Conservation (phyloP, 35 echinoderm and acorn worm genomes). For the Hemicentrotus pulcherrimus region DNA sequence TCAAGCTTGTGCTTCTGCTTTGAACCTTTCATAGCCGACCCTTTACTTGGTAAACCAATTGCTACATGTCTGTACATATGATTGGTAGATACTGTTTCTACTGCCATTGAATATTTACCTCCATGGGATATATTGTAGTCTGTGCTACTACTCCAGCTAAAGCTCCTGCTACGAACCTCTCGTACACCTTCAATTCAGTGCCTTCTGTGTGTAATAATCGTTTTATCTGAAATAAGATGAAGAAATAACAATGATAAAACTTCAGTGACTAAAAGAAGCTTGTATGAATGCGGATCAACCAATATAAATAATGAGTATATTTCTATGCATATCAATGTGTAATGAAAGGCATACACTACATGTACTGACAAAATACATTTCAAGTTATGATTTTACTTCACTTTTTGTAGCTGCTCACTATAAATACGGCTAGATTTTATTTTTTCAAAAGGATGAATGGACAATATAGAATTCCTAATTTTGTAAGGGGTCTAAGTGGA, state of each 20-base stretch:
- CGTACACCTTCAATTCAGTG: slow-evolving; percentile 72
- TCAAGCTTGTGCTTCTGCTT: slow-evolving; percentile 68
- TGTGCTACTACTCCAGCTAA: slow-evolving; percentile 80
- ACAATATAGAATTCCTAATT: too few relatives aligned
- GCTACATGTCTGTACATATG: neutral
- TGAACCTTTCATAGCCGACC: slow-evolving; percentile 60
- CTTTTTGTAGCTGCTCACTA: too few relatives aligned
- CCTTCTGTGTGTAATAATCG: slow-evolving; percentile 81
- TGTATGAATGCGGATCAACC: neutral
- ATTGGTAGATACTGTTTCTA: neutral
- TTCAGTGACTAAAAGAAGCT: neutral
- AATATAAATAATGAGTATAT: too few relatives aligned
- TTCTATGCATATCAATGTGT: too few relatives aligned
- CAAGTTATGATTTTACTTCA: too few relatives aligned
- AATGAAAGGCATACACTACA: too few relatives aligned
- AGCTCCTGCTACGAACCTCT: slow-evolving; percentile 86
- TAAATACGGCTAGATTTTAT: too few relatives aligned
- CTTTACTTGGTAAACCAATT: neutral
- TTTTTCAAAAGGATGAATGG: too few relatives aligned
- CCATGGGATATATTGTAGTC: slow-evolving; percentile 96
- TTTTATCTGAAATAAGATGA: slow-evolving; percentile 67
- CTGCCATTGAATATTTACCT: slow-evolving; percentile 57
- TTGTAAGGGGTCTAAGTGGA: too few relatives aligned
- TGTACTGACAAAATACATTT: too few relatives aligned
- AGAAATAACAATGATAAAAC: neutral